Percentiles rank a stretch among this genome's conserved stretches.
Evolutionary conservation across 2,113 vertebrate species (phyloP).

Genomic region (Calyptommatus sinebrachiatus): DNA sequence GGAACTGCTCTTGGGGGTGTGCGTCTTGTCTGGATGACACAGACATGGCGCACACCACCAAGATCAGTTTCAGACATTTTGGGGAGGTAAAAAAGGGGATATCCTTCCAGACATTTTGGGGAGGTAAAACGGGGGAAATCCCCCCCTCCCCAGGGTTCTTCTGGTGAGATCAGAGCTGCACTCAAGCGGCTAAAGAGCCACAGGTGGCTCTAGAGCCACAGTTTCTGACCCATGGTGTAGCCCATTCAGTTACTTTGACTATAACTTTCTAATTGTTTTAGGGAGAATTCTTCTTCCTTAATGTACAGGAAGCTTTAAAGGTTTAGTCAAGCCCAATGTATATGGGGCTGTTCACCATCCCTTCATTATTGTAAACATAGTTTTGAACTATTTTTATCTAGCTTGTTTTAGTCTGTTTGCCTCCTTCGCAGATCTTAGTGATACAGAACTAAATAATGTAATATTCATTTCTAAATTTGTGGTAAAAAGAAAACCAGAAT

Average conservation of each 20-base stretch:
- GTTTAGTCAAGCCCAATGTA: slow-evolving; percentile 65
- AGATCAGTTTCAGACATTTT: no score
- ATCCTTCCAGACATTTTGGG: no score
- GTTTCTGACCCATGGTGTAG: no score
- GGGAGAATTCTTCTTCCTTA: slow-evolving; percentile 35
- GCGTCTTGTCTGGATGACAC: no score
- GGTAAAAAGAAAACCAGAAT: slow-evolving; percentile 77
- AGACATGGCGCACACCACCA: no score
- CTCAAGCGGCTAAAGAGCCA: no score
- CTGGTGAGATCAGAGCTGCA: no score
- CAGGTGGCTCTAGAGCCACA: no score
- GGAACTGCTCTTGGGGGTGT: no score
- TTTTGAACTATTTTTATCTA: slow-evolving; percentile 71
- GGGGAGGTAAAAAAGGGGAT: no score
- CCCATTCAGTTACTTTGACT: slow-evolving; percentile 39
- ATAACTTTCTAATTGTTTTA: slow-evolving; percentile 41
- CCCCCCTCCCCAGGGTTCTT: no score
- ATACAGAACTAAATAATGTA: slow-evolving; percentile 72
- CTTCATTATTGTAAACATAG: slow-evolving; percentile 61
- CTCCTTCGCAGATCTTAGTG: slow-evolving; percentile 71
- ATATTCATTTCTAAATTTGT: slow-evolving; percentile 78
- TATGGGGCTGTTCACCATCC: slow-evolving; percentile 21
- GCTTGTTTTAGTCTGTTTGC: slow-evolving; percentile 58
- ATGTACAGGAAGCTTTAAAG: slow-evolving; percentile 38
- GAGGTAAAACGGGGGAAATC: no score